phyloP scores from a whole-genome alignment of 2,797 vertebrate genomes.

The Eulemur coronatus region DNA sequence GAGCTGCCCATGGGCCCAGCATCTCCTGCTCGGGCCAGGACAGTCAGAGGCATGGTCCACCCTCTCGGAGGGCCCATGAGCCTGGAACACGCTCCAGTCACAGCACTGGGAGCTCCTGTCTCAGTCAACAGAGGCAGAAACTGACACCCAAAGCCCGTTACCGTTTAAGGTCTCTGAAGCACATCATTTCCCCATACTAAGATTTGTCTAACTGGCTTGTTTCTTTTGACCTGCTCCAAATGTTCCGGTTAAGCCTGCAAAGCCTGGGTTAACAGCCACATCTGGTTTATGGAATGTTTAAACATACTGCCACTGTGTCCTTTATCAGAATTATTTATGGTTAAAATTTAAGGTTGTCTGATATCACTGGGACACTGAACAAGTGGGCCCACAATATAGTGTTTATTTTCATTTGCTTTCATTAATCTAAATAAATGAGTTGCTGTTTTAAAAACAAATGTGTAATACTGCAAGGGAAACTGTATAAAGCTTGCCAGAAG shows the following conservation, averaged over 20 bases:
- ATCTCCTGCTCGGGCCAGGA: background rate
- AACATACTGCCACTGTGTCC: background rate
- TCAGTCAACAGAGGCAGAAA: background rate
- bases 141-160: background rate
- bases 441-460: background rate
- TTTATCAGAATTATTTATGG: background rate
- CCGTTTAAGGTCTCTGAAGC: background rate
- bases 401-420: background rate
- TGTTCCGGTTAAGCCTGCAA: background rate
- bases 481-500: background rate
- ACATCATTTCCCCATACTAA: background rate
- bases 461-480: background rate
- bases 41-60: background rate
- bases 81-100: too few species aligned
- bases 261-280: background rate
- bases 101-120: background rate
- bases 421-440: background rate
- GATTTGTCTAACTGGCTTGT: background rate
- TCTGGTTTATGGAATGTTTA: background rate
- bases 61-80: background rate
- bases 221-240: background rate
- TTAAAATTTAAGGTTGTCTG: background rate
- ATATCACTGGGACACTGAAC: background rate
- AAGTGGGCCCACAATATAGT: background rate
- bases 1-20: background rate